A percentile compares a stretch with the other conserved stretches of the same genome.
phyloP scores from a whole-genome alignment of 2,113 vertebrate genomes.

The Nipponia nippon region DNA sequence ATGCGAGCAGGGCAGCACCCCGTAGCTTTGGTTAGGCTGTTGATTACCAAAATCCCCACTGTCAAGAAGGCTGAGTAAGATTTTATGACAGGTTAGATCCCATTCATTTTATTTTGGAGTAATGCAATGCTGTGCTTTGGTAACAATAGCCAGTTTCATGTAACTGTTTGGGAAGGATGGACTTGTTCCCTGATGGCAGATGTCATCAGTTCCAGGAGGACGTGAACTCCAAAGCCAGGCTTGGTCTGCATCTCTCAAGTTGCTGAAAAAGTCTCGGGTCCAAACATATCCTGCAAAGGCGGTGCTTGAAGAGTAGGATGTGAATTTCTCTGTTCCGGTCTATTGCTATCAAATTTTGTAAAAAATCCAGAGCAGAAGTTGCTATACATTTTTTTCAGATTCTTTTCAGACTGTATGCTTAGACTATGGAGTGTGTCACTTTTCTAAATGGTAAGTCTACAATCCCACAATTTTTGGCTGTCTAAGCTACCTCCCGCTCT shows the following conservation, averaged over 20 bases:
- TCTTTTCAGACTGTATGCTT: neutral
- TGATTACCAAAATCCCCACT: neutral
- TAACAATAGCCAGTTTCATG: neutral
- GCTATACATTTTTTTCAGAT: neutral
- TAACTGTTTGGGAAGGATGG: neutral
- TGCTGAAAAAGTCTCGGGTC: neutral
- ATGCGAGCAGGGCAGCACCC: fast-evolving
- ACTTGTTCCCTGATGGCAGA: neutral
- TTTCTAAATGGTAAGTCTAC: neutral
- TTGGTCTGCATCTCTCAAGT: neutral
- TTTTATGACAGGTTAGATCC: neutral
- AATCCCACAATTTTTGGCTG: neutral
- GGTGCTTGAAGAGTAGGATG: neutral
- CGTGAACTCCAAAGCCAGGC: neutral
- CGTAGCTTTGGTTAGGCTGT: neutral
- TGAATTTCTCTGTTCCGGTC: neutral
- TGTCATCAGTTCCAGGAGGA: neutral
- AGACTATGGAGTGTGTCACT: neutral
- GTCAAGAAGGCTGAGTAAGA: neutral
- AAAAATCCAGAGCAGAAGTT: neutral
- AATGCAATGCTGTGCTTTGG: neutral
- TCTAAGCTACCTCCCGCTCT: neutral
- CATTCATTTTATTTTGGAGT: neutral
- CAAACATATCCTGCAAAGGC: neutral
- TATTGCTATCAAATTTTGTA: neutral